phyloP scores from a whole-genome alignment of 92 coral and sea anemone genomes.

The Nematostella vectensis region DNA sequence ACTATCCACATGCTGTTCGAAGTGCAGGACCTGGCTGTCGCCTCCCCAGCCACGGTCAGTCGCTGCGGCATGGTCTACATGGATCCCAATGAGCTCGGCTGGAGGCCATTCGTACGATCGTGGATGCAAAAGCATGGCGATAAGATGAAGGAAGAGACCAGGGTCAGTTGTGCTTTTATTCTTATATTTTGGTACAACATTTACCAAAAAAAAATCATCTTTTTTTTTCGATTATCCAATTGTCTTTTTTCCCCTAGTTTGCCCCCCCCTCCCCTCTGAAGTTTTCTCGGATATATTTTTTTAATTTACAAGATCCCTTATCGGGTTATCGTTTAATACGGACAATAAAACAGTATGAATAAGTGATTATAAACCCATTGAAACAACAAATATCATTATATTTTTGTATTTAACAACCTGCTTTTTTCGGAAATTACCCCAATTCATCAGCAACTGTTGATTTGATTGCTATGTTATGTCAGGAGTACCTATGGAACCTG shows the following conservation, averaged over 20 bases:
- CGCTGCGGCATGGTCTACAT: constrained; percentile 99
- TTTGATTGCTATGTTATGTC: too few species aligned
- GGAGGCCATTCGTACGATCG: constrained; percentile 89
- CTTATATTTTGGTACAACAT: too few species aligned
- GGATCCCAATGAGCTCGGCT: constrained; percentile 93
- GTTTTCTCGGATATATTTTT: too few species aligned
- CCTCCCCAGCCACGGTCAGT: constrained; percentile 99
- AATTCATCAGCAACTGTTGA: too few species aligned
- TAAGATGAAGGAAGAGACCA: constrained; percentile 86
- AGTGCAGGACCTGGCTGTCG: constrained; percentile 99
- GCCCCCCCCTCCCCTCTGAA: too few species aligned
- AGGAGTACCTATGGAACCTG: constrained; percentile 87
- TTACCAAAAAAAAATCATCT: not conserved
- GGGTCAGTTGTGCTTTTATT: constrained; percentile 38
- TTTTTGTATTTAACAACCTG: too few species aligned
- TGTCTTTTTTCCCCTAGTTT: not conserved
- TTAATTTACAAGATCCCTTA: too few species aligned
- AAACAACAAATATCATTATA: too few species aligned
- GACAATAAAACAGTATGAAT: too few species aligned
- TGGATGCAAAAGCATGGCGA: constrained; percentile 74
- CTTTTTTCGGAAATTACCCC: too few species aligned
- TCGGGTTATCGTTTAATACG: too few species aligned
- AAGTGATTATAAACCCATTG: too few species aligned
- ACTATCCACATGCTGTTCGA: constrained; percentile 99
- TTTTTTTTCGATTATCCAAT: not conserved